Percentiles rank a stretch among this genome's conserved stretches.
Evolutionary conservation across 2,888 invertebrate species (phyloP).

Genomic region (Pandemis cinnamomeana): DNA sequence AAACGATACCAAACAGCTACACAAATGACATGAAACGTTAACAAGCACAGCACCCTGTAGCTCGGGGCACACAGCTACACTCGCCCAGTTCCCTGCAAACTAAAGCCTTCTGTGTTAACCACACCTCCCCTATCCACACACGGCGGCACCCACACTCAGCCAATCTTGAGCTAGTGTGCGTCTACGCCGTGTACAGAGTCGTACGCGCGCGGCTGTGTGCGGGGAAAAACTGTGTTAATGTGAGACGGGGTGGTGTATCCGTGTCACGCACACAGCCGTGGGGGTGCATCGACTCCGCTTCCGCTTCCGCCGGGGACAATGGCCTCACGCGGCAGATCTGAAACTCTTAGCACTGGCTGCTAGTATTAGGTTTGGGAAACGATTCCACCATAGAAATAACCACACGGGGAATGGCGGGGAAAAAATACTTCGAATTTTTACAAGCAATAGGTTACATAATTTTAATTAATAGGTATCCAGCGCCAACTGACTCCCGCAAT

Average conservation of each 20-base stretch:
- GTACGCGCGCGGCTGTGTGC: slow-evolving; percentile 56
- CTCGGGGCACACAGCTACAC: slow-evolving; percentile 50
- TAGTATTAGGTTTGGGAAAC: slow-evolving; percentile 46
- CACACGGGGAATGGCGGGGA: neutral
- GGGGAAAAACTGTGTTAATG: slow-evolving; percentile 78
- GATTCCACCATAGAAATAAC: neutral
- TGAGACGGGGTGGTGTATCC: slow-evolving; percentile 69
- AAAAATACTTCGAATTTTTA: too few relatives aligned
- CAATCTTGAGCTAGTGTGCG: slow-evolving; percentile 56
- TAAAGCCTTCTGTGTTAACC: slow-evolving; percentile 55
- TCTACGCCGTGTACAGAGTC: slow-evolving; percentile 55
- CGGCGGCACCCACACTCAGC: slow-evolving; percentile 74
- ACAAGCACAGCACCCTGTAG: slow-evolving; percentile 32
- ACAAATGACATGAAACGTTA: neutral
- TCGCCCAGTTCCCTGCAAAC: slow-evolving; percentile 58
- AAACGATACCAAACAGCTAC: neutral
- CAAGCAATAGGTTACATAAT: too few relatives aligned
- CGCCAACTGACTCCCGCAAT: too few relatives aligned
- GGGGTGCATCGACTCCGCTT: slow-evolving; percentile 82
- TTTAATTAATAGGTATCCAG: too few relatives aligned
- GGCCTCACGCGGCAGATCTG: slow-evolving; percentile 67
- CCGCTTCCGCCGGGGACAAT: slow-evolving; percentile 79
- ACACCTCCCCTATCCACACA: slow-evolving; percentile 73
- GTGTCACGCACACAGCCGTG: slow-evolving; percentile 68
- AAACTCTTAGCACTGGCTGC: slow-evolving; percentile 69